phyloP scores from a whole-genome alignment of 1,140 invertebrate species.

The Asbolus verrucosus region DNA sequence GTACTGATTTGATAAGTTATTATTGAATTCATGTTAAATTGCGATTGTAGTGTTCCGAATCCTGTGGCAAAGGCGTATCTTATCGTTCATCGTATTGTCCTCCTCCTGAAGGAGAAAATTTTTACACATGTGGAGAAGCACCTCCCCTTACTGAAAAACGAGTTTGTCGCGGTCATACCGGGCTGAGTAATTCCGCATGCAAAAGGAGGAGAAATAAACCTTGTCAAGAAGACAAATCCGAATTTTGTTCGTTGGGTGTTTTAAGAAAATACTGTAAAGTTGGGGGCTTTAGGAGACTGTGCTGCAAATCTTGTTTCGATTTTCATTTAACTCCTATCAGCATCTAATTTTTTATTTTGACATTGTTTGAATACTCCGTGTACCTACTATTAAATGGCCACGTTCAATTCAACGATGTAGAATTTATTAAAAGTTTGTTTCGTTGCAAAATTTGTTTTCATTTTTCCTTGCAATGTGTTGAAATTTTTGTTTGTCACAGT shows the following conservation, averaged over 20 bases:
- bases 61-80: conserved; percentile 79
- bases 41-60: conserved; percentile 81
- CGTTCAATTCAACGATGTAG: too few relatives aligned
- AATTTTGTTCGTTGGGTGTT: conserved; percentile 66
- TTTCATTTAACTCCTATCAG: conserved; percentile 29
- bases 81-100: conserved; percentile 76
- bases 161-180: conserved; percentile 59
- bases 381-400: too few relatives aligned
- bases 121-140: conserved; percentile 67
- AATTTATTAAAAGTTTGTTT: too few relatives aligned
- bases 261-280: conserved; percentile 69
- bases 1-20: too few relatives aligned
- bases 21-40: conserved; percentile 7
- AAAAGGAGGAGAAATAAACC: conserved; percentile 55
- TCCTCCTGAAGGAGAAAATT: conserved; percentile 65
- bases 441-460: too few relatives aligned
- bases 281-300: conserved; percentile 68
- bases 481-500: too few relatives aligned
- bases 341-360: too few relatives aligned
- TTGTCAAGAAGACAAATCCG: conserved; percentile 66
- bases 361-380: too few relatives aligned
- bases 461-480: too few relatives aligned
- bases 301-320: conserved; percentile 68
- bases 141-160: conserved; percentile 64
- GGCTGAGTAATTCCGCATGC: conserved; percentile 53